These are phyloP conservation scores for Halyomorpha halys DNA, from an alignment of 1,140 invertebrate species.

Conservation along the genomic window DNA sequence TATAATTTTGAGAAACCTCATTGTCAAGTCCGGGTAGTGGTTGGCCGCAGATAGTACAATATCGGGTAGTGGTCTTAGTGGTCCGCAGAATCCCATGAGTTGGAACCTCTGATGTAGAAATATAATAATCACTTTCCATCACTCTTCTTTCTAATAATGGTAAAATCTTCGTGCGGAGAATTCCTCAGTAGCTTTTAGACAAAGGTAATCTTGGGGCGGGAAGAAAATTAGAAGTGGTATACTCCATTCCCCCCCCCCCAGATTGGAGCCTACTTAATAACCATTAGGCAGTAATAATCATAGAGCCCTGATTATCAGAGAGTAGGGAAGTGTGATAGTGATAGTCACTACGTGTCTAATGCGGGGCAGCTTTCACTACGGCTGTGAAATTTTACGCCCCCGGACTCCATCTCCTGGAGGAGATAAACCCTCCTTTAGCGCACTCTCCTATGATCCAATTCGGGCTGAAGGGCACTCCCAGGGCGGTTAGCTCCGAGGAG, in stretches of 20 bases:
- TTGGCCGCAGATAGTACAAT: no score
- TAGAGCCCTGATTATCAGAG: neutral
- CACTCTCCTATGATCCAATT: slow-evolving; percentile 10
- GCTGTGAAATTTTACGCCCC: slow-evolving; percentile 10
- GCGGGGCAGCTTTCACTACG: neutral
- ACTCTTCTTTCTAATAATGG: no score
- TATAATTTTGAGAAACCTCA: no score
- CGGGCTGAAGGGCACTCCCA: neutral
- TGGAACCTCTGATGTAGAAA: no score
- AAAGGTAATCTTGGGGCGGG: neutral
- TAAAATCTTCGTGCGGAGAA: no score
- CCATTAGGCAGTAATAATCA: slow-evolving; percentile 1
- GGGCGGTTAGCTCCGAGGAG: no score
- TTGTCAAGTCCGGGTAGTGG: no score
- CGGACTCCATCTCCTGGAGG: neutral
- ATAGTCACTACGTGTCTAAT: slow-evolving; percentile 11
- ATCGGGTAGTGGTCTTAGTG: no score
- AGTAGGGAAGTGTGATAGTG: no score
- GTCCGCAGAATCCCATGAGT: no score
- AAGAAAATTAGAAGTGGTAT: neutral
- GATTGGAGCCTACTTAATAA: neutral
- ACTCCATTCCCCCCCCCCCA: neutral
- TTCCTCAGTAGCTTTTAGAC: neutral
- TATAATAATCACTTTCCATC: no score
- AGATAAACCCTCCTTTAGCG: neutral